Conservation (phyloP, 2,888 invertebrate species). For the Phytoseiulus persimilis region DNA sequence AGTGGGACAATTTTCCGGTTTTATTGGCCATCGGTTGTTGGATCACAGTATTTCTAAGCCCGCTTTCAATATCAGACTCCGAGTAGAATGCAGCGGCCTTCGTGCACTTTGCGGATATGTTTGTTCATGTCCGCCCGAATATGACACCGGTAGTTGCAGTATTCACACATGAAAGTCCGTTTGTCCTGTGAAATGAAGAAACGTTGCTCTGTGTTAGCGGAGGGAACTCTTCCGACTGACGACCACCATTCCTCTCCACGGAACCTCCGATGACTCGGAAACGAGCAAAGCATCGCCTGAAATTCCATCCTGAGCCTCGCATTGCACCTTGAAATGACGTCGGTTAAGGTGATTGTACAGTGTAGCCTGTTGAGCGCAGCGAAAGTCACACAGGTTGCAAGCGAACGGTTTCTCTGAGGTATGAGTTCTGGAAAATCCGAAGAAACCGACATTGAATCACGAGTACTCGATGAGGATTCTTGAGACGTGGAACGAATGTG, state of each 20-base stretch:
- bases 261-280: too few relatives aligned
- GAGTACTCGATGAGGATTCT: not conserved
- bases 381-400: slow-evolving; percentile 10
- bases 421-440: not conserved
- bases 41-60: not conserved
- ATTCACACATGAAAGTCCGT: slow-evolving; percentile 22
- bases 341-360: slow-evolving; percentile 17
- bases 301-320: not conserved
- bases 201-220: not conserved
- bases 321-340: slow-evolving; percentile 7
- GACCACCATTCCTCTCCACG: too few relatives aligned
- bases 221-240: too few relatives aligned
- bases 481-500: not conserved
- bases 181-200: not conserved
- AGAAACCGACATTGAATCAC: too few relatives aligned
- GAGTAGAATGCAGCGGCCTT: slow-evolving; percentile 22
- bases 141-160: slow-evolving; percentile 17
- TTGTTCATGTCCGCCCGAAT: slow-evolving; percentile 38
- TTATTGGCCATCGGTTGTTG: not conserved
- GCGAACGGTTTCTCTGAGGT: slow-evolving; percentile 26
- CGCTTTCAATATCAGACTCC: slow-evolving; percentile 1
- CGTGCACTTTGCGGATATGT: slow-evolving; percentile 26
- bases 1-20: not conserved
- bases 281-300: too few relatives aligned
- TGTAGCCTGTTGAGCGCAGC: slow-evolving; percentile 20